These are phyloP conservation scores for Pteria penguin DNA, from an alignment of 2,888 invertebrate genomes.

Conservation along the genomic window DNA sequence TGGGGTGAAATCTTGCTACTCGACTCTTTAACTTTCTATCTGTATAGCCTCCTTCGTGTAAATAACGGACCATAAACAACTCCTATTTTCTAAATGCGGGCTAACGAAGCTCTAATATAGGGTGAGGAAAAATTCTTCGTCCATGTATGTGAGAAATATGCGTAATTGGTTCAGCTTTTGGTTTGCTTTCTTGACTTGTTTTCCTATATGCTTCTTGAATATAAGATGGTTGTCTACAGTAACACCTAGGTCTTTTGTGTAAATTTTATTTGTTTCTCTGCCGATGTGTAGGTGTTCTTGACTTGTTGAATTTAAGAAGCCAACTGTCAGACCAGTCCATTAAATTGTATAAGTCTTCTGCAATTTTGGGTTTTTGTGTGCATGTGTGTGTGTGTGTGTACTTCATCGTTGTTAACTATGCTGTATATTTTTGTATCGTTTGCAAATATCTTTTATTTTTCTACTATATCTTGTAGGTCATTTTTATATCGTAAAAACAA, in stretches of 20 bases:
- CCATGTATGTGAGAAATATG: not conserved
- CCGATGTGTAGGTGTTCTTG: not conserved
- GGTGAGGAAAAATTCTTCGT: not conserved
- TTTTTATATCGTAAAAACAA: not conserved
- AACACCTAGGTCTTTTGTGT: slow-evolving; percentile 20
- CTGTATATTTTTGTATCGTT: not conserved
- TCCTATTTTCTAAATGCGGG: slow-evolving; percentile 13
- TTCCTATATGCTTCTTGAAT: not conserved
- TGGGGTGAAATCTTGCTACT: not conserved
- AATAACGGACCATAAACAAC: not conserved
- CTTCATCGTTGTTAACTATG: not conserved
- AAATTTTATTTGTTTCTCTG: not conserved
- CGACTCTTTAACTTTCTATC: not conserved
- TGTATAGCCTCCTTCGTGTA: not conserved
- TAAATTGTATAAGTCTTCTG: not conserved
- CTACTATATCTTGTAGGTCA: not conserved
- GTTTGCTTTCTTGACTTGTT: slow-evolving; percentile 4
- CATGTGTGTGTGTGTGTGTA: too few relatives aligned
- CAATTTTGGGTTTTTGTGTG: not conserved
- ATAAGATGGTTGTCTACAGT: not conserved
- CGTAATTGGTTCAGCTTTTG: not conserved
- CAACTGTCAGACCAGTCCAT: not conserved
- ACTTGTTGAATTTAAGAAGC: not conserved
- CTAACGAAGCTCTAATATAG: slow-evolving; percentile 3
- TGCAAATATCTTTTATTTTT: not conserved